phyloP scores from a whole-genome alignment of 2,888 invertebrate genomes.

The Marronus borbonicus region DNA sequence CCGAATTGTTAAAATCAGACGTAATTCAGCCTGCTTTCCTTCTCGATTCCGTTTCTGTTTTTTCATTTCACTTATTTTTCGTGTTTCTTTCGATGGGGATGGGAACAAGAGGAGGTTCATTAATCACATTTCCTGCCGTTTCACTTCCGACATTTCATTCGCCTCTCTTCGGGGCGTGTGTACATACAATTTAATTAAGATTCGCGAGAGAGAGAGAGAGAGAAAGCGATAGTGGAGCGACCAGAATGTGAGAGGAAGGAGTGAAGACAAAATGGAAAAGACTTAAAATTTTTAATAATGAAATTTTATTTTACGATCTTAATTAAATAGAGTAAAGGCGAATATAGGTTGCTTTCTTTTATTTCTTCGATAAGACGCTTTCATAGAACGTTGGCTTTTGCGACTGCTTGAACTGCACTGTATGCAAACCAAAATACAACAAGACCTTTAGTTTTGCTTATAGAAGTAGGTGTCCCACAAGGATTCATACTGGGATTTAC shows the following conservation, averaged over 20 bases:
- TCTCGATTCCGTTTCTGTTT: background rate
- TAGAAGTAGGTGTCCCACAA: too few relatives aligned
- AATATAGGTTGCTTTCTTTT: too few relatives aligned
- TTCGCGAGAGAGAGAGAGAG: slow-evolving; percentile 57
- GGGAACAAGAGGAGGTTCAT: slow-evolving; percentile 11
- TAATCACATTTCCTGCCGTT: slow-evolving; percentile 49
- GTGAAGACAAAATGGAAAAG: background rate
- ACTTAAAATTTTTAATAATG: too few relatives aligned
- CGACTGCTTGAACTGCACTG: too few relatives aligned
- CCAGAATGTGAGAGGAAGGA: background rate
- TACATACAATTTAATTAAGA: slow-evolving; percentile 62
- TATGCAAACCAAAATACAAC: too few relatives aligned
- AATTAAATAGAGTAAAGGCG: too few relatives aligned
- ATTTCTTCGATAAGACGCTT: too few relatives aligned
- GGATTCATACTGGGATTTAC: too few relatives aligned
- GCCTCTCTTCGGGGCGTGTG: slow-evolving; percentile 42
- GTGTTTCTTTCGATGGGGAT: background rate
- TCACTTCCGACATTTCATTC: slow-evolving; percentile 50
- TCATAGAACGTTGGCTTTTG: too few relatives aligned
- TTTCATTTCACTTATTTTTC: background rate
- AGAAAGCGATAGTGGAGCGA: background rate
- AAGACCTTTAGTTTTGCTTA: too few relatives aligned
- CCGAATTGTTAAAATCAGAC: background rate
- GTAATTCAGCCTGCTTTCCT: background rate
- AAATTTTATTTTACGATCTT: too few relatives aligned